Evolutionary conservation across 35 echinoderm and acorn worm species (phyloP), one percentile per base, ranked within the genome.

Genomic region (Ptychodera flava): DNA sequence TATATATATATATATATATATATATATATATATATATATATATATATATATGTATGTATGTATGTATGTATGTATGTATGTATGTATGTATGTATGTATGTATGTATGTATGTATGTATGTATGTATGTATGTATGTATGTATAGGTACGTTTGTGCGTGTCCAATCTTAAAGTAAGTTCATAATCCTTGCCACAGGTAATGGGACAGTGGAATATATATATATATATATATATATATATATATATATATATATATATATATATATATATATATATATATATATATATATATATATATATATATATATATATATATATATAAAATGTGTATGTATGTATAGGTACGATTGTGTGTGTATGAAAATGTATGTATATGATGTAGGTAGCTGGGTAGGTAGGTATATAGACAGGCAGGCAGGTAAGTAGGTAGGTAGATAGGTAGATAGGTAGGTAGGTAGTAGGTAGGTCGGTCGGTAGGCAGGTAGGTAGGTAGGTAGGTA

Each of bases 151-250:
- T 64, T 12, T 64, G 45, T 64, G 22, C 22, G 45, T 64, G n/a
- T n/a, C n/a, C n/a, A n/a, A n/a, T n/a, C n/a, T n/a, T n/a, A n/a
- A n/a, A n/a, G n/a, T n/a, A n/a, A n/a, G n/a, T n/a, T n/a, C n/a
- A 79, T 32, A 28, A 31, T 81, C 15, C n/a, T 37, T 22, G 37
- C 37, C 35, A 16, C 28, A 83, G 82, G 82, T 1, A 36, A 34
- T 28, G 82, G 82, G n/a, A 36, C 82, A 16, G 37, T 83, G 34
- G 82, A 83, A 83, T 83, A n/a, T n/a, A n/a, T n/a, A n/a, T n/a
- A n/a, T n/a, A n/a, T n/a, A n/a, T n/a, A n/a, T n/a, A n/a, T n/a
- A n/a, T n/a, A n/a, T n/a, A n/a, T n/a, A n/a, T n/a, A n/a, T n/a
- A n/a, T n/a, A n/a, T n/a, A n/a, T n/a, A n/a, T n/a, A n/a, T n/a